Conservation (phyloP, 1,140 invertebrate genomes). For the Drosophila eugracilis region DNA sequence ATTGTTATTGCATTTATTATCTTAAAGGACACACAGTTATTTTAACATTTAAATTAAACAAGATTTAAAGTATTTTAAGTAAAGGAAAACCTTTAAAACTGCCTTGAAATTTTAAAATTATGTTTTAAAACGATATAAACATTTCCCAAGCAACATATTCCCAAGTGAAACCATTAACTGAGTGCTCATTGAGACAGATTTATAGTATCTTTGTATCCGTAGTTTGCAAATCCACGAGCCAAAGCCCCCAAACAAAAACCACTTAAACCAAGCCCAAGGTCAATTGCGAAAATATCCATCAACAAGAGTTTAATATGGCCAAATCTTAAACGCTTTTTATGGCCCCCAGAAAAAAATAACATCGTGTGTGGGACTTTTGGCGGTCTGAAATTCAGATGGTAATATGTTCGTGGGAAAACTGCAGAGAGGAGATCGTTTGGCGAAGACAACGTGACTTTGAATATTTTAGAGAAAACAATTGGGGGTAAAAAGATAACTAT, state of each 20-base stretch:
- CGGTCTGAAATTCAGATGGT: constrained; percentile 19
- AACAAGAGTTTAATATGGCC: constrained; percentile 31
- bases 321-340: constrained; percentile 55
- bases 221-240: constrained; percentile 9
- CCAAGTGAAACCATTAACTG: constrained; percentile 9
- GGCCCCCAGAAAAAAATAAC: not conserved
- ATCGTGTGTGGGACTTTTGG: constrained; percentile 40
- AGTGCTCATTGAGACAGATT: constrained; percentile 15
- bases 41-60: not conserved
- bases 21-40: not conserved
- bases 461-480: constrained; percentile 53
- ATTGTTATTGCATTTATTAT: not conserved
- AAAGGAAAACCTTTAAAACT: too few relatives aligned
- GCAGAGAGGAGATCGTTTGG: constrained; percentile 23
- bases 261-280: constrained; percentile 30
- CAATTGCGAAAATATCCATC: constrained; percentile 50
- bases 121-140: constrained; percentile 10
- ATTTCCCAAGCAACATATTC: constrained; percentile 10
- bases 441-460: constrained; percentile 57
- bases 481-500: constrained; percentile 26
- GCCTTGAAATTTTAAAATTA: not conserved
- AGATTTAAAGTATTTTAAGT: too few relatives aligned
- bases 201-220: constrained; percentile 25
- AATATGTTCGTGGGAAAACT: constrained; percentile 51
- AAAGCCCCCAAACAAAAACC: constrained; percentile 20